phyloP scores from a whole-genome alignment of 2,888 invertebrate genomes.

The Drosophila infuscata region DNA sequence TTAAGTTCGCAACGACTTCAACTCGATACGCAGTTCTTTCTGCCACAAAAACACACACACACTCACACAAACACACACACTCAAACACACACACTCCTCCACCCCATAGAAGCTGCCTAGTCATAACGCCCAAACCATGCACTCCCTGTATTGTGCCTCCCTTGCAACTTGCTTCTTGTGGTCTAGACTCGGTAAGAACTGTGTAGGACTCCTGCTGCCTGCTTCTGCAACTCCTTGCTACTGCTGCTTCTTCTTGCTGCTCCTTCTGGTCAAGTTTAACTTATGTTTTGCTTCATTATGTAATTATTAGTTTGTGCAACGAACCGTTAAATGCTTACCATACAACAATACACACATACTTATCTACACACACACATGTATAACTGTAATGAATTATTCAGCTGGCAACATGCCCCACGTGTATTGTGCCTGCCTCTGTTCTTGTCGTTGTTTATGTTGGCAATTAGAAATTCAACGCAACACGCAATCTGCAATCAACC shows the following conservation, averaged over 20 bases:
- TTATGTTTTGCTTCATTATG: conserved; percentile 68
- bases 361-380: background rate
- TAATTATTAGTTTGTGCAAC: conserved; percentile 77
- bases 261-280: conserved; percentile 36
- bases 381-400: conserved; percentile 60
- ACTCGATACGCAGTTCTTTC: background rate
- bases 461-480: conserved; percentile 19
- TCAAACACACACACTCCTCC: background rate
- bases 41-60: background rate
- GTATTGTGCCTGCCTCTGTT: background rate
- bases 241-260: background rate
- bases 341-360: background rate
- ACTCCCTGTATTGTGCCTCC: background rate
- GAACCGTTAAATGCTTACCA: conserved; percentile 60
- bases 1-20: background rate
- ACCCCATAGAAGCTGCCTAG: background rate
- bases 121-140: background rate
- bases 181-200: background rate
- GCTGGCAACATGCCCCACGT: background rate
- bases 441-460: conserved; percentile 1
- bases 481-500: conserved; percentile 11
- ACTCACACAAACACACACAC: background rate
- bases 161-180: background rate
- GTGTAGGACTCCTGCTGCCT: background rate
- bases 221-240: background rate